A percentile compares a stretch with the other conserved stretches of the same genome.
Conservation (phyloP, 1,140 invertebrate genomes). For the Matsumurasca onukii region DNA sequence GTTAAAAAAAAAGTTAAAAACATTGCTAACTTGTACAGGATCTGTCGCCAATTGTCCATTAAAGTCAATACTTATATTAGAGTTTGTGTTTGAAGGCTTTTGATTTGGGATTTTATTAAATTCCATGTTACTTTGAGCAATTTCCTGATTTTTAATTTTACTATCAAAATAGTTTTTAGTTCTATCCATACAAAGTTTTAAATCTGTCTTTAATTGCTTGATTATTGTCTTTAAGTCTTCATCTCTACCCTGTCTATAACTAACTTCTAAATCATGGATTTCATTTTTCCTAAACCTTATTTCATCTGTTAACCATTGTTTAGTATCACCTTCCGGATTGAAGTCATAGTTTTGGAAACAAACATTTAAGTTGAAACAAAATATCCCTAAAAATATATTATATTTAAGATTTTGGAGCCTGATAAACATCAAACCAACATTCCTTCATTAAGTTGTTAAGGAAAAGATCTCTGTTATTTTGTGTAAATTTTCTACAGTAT, state of each 20-base stretch:
- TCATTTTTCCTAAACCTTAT: background rate
- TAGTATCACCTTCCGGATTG: background rate
- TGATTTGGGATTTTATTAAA: background rate
- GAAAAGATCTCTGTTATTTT: background rate
- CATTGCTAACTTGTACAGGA: background rate
- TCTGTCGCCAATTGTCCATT: background rate
- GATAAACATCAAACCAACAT: background rate
- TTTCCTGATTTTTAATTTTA: slow-evolving; percentile 4
- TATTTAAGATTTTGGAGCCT: background rate
- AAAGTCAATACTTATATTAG: background rate
- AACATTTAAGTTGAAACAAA: background rate
- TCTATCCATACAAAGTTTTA: background rate
- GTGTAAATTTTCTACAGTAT: background rate
- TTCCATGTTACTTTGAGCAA: background rate
- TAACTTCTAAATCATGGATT: background rate
- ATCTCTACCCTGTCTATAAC: background rate
- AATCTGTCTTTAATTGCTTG: background rate
- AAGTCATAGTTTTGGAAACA: background rate
- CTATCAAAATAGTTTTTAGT: background rate
- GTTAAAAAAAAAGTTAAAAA: slow-evolving; percentile 1
- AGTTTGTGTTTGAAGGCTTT: background rate
- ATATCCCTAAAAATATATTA: background rate
- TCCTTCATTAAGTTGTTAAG: background rate
- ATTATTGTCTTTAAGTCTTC: background rate
- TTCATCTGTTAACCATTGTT: slow-evolving; percentile 8